phyloP scores from a whole-genome alignment of 1,140 invertebrate species.

The Anoplophora glabripennis region DNA sequence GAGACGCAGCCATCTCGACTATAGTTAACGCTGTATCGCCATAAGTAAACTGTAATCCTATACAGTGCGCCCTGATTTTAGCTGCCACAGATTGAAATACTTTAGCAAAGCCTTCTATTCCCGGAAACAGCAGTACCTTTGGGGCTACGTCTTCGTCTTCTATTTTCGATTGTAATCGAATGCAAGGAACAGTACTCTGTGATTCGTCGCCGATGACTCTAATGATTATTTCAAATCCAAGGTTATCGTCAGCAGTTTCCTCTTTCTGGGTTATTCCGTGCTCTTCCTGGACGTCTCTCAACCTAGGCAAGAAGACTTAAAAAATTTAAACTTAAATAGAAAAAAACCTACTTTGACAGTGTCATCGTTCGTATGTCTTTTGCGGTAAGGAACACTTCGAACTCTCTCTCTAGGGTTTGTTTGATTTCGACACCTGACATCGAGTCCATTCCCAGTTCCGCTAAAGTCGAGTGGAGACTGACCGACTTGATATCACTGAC shows the following conservation, averaged over 20 bases:
- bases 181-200: neutral
- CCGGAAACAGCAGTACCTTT: constrained; percentile 69
- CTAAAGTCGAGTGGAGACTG: constrained; percentile 64
- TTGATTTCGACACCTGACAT: constrained; percentile 84
- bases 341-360: constrained; percentile 25
- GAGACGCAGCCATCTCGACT: constrained; percentile 44
- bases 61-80: constrained; percentile 59
- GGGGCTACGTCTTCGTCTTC: neutral
- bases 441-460: constrained; percentile 85
- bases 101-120: constrained; percentile 71
- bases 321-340: neutral
- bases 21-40: constrained; percentile 44
- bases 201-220: neutral
- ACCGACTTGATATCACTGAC: constrained; percentile 44
- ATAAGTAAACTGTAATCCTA: constrained; percentile 63
- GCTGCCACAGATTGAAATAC: constrained; percentile 58
- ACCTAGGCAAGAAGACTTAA: constrained; percentile 4
- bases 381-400: constrained; percentile 59
- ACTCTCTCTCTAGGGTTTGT: constrained; percentile 64
- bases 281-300: constrained; percentile 22
- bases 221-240: constrained; percentile 2
- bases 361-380: constrained; percentile 57
- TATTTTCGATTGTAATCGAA: neutral
- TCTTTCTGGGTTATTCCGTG: neutral
- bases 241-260: neutral